Conservation (phyloP, 2,888 invertebrate genomes). For the Antheraea yamamai region DNA sequence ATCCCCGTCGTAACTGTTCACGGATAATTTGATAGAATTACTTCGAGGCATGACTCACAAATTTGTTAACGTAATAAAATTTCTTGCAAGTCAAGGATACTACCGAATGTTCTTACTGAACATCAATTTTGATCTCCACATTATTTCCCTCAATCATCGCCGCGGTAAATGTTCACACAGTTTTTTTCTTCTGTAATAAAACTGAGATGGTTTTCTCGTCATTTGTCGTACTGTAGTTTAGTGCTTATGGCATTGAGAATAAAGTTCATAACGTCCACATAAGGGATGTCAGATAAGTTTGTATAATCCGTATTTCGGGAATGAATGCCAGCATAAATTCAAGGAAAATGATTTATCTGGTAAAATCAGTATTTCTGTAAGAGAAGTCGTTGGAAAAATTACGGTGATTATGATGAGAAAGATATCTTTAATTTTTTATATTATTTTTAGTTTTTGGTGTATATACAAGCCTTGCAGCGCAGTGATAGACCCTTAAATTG, state of each 20-base stretch:
- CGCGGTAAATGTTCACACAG: conserved; percentile 39
- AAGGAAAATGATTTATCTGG: conserved; percentile 27
- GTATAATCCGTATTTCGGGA: conserved; percentile 30
- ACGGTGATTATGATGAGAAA: neutral
- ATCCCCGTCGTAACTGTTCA: neutral
- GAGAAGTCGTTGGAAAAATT: neutral
- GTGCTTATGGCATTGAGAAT: conserved; percentile 23
- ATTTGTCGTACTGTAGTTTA: conserved; percentile 13
- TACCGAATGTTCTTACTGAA: conserved; percentile 21
- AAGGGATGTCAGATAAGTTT: neutral
- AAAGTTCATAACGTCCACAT: conserved; percentile 26
- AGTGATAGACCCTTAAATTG: no score
- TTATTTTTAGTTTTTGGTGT: neutral
- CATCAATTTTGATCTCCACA: conserved; percentile 50
- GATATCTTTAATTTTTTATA: neutral
- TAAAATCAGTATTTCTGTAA: neutral
- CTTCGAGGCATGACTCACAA: conserved; percentile 27
- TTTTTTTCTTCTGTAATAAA: conserved; percentile 34
- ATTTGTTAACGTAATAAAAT: conserved; percentile 26
- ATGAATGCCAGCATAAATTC: conserved; percentile 48
- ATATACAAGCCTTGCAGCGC: no score
- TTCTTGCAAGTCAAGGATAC: conserved; percentile 19
- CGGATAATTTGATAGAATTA: conserved; percentile 19
- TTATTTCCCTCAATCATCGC: conserved; percentile 53
- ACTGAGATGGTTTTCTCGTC: conserved; percentile 9